Conservation (phyloP, 2,888 invertebrate species). For the Coecobrya sp. region DNA sequence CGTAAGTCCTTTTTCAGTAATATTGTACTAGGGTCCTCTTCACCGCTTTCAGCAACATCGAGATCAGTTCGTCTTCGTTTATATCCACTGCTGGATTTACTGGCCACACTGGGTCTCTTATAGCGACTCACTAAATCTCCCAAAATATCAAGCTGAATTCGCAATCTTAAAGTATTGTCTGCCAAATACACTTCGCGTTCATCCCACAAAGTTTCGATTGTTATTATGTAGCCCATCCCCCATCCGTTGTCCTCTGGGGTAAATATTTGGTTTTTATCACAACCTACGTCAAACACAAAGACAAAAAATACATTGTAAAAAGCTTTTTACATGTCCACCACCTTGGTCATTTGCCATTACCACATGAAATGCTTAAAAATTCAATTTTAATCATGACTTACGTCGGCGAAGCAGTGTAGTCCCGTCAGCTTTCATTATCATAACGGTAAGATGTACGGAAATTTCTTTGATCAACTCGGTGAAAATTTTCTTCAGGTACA, state of each 20-base stretch:
- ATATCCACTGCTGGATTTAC: slow-evolving; percentile 13
- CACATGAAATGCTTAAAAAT: background rate
- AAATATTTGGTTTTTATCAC: slow-evolving; percentile 81
- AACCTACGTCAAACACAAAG: too few species aligned
- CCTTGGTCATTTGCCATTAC: background rate
- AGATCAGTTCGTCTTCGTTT: slow-evolving; percentile 60
- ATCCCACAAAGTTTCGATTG: slow-evolving; percentile 82
- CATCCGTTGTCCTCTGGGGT: slow-evolving; percentile 82
- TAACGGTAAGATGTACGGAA: slow-evolving; percentile 75
- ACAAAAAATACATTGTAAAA: too few species aligned
- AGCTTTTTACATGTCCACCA: too few species aligned
- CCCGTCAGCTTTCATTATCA: slow-evolving; percentile 80
- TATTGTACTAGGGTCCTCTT: slow-evolving; percentile 61
- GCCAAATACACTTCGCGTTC: slow-evolving; percentile 79
- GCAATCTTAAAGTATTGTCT: slow-evolving; percentile 80
- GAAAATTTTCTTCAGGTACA: slow-evolving; percentile 79
- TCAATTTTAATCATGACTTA: slow-evolving; percentile 30
- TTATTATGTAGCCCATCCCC: slow-evolving; percentile 81
- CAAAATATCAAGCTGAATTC: slow-evolving; percentile 82
- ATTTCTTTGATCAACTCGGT: slow-evolving; percentile 75
- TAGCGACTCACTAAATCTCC: slow-evolving; percentile 80
- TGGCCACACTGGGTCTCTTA: slow-evolving; percentile 59
- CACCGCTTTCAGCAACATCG: slow-evolving; percentile 33
- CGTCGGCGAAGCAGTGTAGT: slow-evolving; percentile 74
- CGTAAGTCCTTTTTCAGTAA: slow-evolving; percentile 79